Percentiles rank a stretch among this genome's conserved stretches.
phyloP scores from a whole-genome alignment of 2,113 vertebrate genomes.

The Brienomyrus longianalis region DNA sequence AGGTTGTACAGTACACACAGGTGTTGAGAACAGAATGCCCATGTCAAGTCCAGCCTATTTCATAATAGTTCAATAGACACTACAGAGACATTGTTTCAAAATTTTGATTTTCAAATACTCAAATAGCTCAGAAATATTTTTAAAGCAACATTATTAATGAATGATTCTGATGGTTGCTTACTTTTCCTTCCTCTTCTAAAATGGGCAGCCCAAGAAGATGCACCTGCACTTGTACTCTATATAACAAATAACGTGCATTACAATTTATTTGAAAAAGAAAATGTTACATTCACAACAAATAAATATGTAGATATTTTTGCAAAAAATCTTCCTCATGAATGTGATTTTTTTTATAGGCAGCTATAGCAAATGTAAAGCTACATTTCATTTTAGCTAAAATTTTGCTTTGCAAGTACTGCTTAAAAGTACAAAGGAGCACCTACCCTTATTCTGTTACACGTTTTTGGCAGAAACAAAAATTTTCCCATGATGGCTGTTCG shows the following conservation, averaged over 20 bases:
- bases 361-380: neutral
- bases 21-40: neutral
- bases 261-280: neutral
- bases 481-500: neutral
- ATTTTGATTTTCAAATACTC: neutral
- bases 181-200: neutral
- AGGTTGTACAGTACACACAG: neutral
- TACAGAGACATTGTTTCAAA: neutral
- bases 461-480: neutral
- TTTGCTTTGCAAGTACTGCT: neutral
- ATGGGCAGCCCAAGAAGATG: neutral
- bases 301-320: neutral
- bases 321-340: neutral
- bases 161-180: neutral
- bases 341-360: neutral
- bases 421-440: neutral
- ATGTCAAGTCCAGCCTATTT: neutral
- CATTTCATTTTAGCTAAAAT: neutral
- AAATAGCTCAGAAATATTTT: neutral
- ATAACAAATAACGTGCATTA: neutral
- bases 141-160: neutral
- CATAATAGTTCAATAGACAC: neutral
- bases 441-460: neutral
- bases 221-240: neutral
- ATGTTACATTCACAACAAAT: neutral